Evolutionary conservation across 2,113 vertebrate species (phyloP).

Genomic region (Myotis yumanensis): DNA sequence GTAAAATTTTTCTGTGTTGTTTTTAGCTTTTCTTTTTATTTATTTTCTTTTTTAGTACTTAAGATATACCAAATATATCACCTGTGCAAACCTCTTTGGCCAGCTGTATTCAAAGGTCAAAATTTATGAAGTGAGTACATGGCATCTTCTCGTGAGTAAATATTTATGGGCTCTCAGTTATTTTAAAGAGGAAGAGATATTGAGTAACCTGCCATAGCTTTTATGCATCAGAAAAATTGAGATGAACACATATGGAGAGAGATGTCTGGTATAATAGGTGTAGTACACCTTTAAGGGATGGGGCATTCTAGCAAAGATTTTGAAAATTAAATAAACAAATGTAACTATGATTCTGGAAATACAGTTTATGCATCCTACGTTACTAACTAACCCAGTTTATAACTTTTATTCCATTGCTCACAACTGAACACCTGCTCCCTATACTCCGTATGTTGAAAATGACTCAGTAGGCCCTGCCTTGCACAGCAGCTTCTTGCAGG

Average conservation of each 20-base stretch:
- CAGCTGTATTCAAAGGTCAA: not conserved
- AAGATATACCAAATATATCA: not conserved
- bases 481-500: not conserved
- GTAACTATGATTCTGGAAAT: not conserved
- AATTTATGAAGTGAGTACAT: not conserved
- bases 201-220: not conserved
- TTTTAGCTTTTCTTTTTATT: not conserved
- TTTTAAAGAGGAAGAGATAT: not conserved
- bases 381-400: not conserved
- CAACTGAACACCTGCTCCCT: slow-evolving; percentile 31
- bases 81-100: not conserved
- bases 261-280: not conserved
- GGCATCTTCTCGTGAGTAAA: not conserved
- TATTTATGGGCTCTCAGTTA: not conserved
- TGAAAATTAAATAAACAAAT: slow-evolving; percentile 36
- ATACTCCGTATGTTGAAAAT: slow-evolving; percentile 27
- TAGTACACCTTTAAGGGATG: not conserved
- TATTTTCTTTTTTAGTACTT: not conserved
- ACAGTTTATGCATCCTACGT: not conserved
- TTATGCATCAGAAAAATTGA: not conserved
- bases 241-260: not conserved
- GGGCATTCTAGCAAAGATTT: not conserved
- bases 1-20: not conserved
- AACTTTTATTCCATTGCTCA: not conserved
- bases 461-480: not conserved